These are phyloP conservation scores for Antigone vipio DNA, from an alignment of 2,113 vertebrate species.

Conservation along the genomic window DNA sequence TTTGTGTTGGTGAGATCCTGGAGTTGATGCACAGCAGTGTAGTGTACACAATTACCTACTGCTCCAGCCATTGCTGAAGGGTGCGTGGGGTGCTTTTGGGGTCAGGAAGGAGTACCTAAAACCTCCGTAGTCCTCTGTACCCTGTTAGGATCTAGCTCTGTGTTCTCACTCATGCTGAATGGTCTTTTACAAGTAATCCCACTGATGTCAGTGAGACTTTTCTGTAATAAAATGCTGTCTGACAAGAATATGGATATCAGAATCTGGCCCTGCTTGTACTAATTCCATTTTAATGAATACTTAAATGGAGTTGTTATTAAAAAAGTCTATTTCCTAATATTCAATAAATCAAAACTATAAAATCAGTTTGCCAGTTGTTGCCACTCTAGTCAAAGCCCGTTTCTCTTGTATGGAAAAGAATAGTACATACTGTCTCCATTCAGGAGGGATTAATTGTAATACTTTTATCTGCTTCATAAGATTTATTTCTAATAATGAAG, in stretches of 20 bases:
- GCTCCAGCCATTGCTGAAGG: background rate
- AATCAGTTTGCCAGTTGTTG: constrained; percentile 46
- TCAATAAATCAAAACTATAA: constrained; percentile 66
- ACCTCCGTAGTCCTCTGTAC: background rate
- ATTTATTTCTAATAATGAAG: constrained; percentile 55
- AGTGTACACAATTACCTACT: background rate
- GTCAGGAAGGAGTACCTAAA: background rate
- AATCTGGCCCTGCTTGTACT: constrained; percentile 51
- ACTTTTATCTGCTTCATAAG: constrained; percentile 40
- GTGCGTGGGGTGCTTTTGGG: background rate
- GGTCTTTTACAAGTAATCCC: constrained; percentile 53
- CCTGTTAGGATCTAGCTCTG: background rate
- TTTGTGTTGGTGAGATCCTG: background rate
- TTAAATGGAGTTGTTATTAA: constrained; percentile 60
- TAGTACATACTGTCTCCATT: constrained; percentile 29
- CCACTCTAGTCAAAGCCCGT: constrained; percentile 40
- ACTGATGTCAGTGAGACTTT: constrained; percentile 52
- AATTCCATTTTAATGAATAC: constrained; percentile 69
- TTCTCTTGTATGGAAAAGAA: constrained; percentile 10
- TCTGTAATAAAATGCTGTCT: constrained; percentile 53
- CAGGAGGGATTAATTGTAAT: constrained; percentile 38
- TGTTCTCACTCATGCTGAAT: background rate
- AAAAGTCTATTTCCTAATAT: constrained; percentile 63
- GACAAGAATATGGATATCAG: constrained; percentile 62
- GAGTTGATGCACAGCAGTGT: background rate